Conservation (phyloP, 2,797 vertebrate species). For the Philypnodon macrostomus region DNA sequence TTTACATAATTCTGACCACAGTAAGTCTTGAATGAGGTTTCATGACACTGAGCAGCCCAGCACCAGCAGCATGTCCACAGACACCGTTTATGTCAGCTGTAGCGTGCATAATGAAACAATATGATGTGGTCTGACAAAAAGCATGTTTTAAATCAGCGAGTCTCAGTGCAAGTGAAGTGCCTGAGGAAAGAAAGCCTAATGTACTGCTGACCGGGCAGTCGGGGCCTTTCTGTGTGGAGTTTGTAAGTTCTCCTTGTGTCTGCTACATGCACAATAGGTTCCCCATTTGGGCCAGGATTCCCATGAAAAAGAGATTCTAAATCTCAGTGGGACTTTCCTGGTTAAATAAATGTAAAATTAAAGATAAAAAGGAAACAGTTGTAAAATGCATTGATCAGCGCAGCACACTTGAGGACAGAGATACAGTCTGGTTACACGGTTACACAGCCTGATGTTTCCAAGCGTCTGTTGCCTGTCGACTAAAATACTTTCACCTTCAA, state of each 20-base stretch:
- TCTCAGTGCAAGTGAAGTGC: conserved; percentile 15
- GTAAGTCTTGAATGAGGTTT: conserved; percentile 20
- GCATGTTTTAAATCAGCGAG: conserved; percentile 27
- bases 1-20: conserved; percentile 10
- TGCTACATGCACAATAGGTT: too few relatives aligned
- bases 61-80: conserved; percentile 26
- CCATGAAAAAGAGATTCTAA: too few relatives aligned
- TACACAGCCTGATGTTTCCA: conserved; percentile 26
- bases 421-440: conserved; percentile 14
- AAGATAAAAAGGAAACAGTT: too few relatives aligned
- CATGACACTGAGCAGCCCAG: conserved; percentile 14
- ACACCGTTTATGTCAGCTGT: conserved; percentile 36
- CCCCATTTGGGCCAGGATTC: too few relatives aligned
- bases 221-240: too few relatives aligned
- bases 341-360: too few relatives aligned
- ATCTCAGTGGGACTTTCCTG: too few relatives aligned
- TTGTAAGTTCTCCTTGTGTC: too few relatives aligned
- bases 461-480: conserved; percentile 16
- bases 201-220: too few relatives aligned
- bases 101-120: conserved; percentile 8
- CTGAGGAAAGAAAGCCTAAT: too few relatives aligned
- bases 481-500: conserved; percentile 45
- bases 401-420: conserved; percentile 8
- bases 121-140: conserved; percentile 6
- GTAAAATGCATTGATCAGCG: conserved; percentile 22